Evolutionary conservation across 2,113 vertebrate species (phyloP).

Genomic region (Desmodus rotundus): DNA sequence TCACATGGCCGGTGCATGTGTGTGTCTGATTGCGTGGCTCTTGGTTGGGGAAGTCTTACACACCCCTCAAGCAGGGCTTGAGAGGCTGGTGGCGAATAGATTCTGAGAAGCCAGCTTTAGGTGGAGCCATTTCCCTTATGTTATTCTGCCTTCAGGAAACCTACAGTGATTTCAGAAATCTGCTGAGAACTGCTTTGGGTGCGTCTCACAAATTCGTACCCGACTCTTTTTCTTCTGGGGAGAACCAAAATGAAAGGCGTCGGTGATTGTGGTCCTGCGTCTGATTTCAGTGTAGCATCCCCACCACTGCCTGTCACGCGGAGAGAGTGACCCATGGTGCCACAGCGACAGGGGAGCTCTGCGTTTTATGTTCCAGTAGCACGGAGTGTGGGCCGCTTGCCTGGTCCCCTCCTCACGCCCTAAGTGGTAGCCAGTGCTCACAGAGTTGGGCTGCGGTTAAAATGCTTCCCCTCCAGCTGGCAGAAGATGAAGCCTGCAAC

Average conservation of each 20-base stretch:
- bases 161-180: background rate
- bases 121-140: slow-evolving; percentile 57
- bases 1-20: background rate
- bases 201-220: background rate
- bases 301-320: rapidly evolving
- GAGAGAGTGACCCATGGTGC: background rate
- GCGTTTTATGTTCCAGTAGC: background rate
- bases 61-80: background rate
- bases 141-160: slow-evolving; percentile 12
- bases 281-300: background rate
- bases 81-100: background rate
- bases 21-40: background rate
- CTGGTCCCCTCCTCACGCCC: background rate
- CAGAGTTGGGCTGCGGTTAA: background rate
- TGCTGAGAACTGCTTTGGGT: background rate
- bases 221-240: background rate
- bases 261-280: background rate
- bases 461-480: background rate
- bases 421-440: background rate
- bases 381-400: rapidly evolving
- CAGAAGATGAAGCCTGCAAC: too few relatives aligned
- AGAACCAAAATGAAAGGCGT: background rate
- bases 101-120: slow-evolving; percentile 56
- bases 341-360: background rate
- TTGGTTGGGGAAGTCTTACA: background rate